phyloP scores from a whole-genome alignment of 2,888 invertebrate genomes.

The Rotaria macrura region DNA sequence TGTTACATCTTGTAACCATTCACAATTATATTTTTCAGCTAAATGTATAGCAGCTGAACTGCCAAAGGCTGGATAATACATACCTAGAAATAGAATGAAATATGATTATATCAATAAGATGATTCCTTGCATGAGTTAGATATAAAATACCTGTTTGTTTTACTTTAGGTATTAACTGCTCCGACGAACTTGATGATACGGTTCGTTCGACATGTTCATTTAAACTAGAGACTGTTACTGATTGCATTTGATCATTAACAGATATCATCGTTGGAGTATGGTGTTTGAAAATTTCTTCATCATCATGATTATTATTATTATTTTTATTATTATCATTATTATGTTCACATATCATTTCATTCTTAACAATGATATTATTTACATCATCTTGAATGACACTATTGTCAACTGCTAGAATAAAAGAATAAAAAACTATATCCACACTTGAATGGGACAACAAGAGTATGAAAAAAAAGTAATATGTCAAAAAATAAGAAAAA shows the following conservation, averaged over 20 bases:
- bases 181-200: neutral
- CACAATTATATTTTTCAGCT: slow-evolving; percentile 8
- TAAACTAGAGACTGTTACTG: neutral
- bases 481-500: too few relatives aligned
- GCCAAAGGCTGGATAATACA: neutral
- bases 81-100: neutral
- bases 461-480: too few relatives aligned
- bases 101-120: too few relatives aligned
- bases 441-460: too few relatives aligned
- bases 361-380: neutral
- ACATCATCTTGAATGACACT: neutral
- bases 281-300: too few relatives aligned
- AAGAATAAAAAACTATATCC: neutral
- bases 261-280: neutral
- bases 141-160: slow-evolving; percentile 18
- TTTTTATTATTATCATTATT: neutral
- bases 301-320: too few relatives aligned
- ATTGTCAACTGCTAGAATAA: neutral
- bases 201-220: neutral
- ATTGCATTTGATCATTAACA: neutral
- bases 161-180: slow-evolving; percentile 6
- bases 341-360: neutral
- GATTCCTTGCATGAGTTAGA: too few relatives aligned
- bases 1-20: neutral
- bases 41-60: neutral